These are phyloP conservation scores for Fringilla coelebs DNA, from an alignment of 2,797 vertebrate genomes.

Conservation along the genomic window DNA sequence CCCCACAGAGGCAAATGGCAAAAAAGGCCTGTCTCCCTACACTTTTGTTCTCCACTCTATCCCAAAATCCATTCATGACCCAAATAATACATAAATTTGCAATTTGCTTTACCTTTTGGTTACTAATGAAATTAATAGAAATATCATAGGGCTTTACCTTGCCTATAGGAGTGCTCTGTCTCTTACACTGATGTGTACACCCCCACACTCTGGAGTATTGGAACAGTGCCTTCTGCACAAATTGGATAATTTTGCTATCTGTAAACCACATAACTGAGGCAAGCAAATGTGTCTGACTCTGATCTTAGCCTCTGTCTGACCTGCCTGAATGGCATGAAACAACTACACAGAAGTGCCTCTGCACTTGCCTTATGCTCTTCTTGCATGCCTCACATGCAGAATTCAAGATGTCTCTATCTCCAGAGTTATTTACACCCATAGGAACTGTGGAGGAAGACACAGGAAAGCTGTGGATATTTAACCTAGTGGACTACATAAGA, in stretches of 20 bases:
- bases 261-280: not conserved
- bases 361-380: not conserved
- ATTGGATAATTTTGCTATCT: not conserved
- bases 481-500: not conserved
- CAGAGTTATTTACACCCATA: not conserved
- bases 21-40: not conserved
- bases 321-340: not conserved
- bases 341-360: not conserved
- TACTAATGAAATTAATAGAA: not conserved
- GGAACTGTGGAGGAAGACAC: not conserved
- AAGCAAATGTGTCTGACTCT: not conserved
- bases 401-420: not conserved
- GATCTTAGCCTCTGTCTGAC: not conserved
- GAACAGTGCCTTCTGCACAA: not conserved
- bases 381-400: not conserved
- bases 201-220: not conserved
- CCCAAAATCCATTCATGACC: not conserved
- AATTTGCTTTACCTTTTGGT: not conserved
- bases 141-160: not conserved
- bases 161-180: not conserved
- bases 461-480: not conserved
- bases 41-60: not conserved
- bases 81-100: not conserved
- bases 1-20: not conserved
- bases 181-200: not conserved